Base-by-base conservation (phyloP, 2,113 vertebrate genomes). In the Erinaceus europaeus region DNA sequence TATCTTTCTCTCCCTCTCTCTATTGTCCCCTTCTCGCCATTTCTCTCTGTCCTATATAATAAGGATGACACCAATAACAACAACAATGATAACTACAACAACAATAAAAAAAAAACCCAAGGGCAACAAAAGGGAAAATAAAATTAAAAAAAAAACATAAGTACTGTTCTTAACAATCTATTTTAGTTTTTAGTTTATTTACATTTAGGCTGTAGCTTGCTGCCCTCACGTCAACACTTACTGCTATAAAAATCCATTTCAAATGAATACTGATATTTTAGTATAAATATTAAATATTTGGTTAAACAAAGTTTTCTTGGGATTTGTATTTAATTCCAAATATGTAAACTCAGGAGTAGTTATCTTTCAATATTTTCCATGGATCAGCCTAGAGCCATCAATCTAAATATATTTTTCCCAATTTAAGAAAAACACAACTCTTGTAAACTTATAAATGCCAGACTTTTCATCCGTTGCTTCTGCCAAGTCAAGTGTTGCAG, bases 201-300 rank as follows among this genome's bases (percentile, higher is more conserved):
- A 73, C 76, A 92, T 55, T 86, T 17, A 80, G 72, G 50, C 10
- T 46, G 18, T 6, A 86, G 44, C 52, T 72, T 91, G 23, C 64
- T 72, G 62, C 13, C 21, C 20, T 71, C 21, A 46, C 44, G 48
- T 36, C 67, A 48, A 75, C 68, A 86, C 34, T 14, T 13, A 18
- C 53, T 90, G 12, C 55, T 8, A 52, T 84, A 50, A 89, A 87
- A 68, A 0, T 91, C 61, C 64, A 48, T 53, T 89, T 94, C 38
- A 84, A 84, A 88, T 59, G 36, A 81, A 48, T 32, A 29, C 18
- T 68, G 25, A 27, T 80, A 3, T 52, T 92, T 89, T 40, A 87
- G 76, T 89, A 27, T 84, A 87, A 89, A 87, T 87, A 74, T 81
- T 81, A 93, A 76, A 89, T 94, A 34, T 11, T 89, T 52, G 20